A percentile compares a stretch with the other conserved stretches of the same genome.
These are phyloP conservation scores for Tiliqua scincoides DNA, from an alignment of 2,113 vertebrate genomes.

Conservation along the genomic window DNA sequence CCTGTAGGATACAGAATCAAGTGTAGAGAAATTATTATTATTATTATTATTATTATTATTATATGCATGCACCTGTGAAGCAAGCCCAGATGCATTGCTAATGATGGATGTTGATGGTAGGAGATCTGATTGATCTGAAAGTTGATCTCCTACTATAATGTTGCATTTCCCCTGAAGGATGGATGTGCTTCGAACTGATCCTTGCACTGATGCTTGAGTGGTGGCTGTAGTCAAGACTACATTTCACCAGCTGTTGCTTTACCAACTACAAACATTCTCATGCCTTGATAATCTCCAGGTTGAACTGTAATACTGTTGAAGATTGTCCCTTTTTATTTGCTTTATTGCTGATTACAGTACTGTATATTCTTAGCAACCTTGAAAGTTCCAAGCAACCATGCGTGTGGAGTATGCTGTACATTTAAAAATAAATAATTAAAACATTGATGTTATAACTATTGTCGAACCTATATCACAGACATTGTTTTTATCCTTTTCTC, in stretches of 20 bases:
- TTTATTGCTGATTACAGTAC: neutral
- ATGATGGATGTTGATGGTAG: no score
- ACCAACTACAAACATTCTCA: neutral
- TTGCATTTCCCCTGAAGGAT: neutral
- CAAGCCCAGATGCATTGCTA: no score
- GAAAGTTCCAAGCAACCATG: neutral
- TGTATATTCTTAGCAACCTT: neutral
- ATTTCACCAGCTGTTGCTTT: neutral
- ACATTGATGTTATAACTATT: neutral
- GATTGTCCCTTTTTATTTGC: neutral
- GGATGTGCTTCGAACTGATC: no score
- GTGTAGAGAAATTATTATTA: no score
- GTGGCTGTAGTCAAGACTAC: neutral
- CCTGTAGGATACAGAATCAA: no score
- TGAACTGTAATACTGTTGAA: neutral
- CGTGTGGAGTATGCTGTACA: no score
- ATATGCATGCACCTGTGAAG: no score
- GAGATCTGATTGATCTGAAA: no score
- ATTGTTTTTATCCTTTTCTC: conserved; percentile 11
- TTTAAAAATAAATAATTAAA: neutral
- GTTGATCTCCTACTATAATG: neutral
- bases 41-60: no score
- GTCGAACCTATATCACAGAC: neutral
- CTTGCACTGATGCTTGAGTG: no score
- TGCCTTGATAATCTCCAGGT: neutral